Evolutionary conservation across 2,113 vertebrate species (phyloP), one percentile per base, ranked within the genome.

Genomic region (Eulemur rufifrons): DNA sequence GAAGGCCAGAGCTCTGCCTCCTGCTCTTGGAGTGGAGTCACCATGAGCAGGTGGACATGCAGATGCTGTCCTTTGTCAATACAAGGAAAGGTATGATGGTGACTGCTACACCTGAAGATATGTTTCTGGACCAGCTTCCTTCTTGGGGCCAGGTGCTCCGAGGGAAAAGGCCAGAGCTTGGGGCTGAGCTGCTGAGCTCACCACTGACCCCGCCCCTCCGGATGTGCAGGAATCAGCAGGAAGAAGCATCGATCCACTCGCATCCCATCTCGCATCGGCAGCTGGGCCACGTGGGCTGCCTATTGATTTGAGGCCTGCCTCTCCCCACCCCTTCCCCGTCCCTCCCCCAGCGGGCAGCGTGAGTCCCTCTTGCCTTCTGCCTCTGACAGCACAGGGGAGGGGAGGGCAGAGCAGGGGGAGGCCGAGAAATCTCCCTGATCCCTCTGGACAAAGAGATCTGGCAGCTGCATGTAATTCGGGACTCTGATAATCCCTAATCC

Each of bases 401-500:
- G 82, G 45, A 80, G 81, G 98, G 98, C 97, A 97, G 97, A 85
- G 85, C 95, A 98, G 99, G 98, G 98, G 68, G 73, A 56, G 69
- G 23, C 61, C 69, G 37, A 92, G 95, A 97, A 97, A 95, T 96
- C 89, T 93, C 89, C 95, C 89, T 98, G 96, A 98, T 98, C 97
- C 97, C 98, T 99, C 98, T 96, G 98, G 99, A 99, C 99, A 99
- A 99, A 99, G 98, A 98, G 99, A 98, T 98, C 89, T 98, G 98
- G 99, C 99, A 99, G 99, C 99, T 99, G 98, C 98, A 98, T 98
- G 99, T 98, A 99, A 96, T 98, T 99, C 98, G 97, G 98, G 98
- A 98, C 96, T 97, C 98, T 98, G 98, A 98, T 99, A 99, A 99
- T 99, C 99, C 99, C 98, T 99, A 99, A 99, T 99, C 99, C 99